Evolutionary conservation across 2,113 vertebrate genomes (phyloP), one percentile per base, ranked within the genome.

Genomic region (Heloderma charlesbogerti): DNA sequence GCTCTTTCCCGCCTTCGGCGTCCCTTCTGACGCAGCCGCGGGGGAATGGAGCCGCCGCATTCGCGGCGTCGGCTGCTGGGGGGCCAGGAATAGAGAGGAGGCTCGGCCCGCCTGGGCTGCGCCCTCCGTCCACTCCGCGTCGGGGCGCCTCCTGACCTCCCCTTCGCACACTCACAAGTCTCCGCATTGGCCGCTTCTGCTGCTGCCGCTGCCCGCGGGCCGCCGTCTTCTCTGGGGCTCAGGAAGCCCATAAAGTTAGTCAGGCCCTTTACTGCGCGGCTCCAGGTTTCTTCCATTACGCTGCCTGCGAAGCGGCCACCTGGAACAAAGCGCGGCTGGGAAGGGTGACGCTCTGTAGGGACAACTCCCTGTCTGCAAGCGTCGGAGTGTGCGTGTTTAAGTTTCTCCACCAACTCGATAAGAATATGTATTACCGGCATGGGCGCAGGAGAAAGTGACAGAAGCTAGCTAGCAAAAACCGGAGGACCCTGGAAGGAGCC

Each of bases 201-300:
- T 60, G 63, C 74, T 1, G 5, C 87, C 2, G 0, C 67, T 4
- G 0, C 0, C 0, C 27, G 43, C 43, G 89, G 2, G n/a, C 82
- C 54, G 6, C 37, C 57, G 0, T 85, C 89, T 37, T 91, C 88
- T 27, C 48, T 66, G 51, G 0, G 4, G 2, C 0, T 66, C n/a
- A 71, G 84, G 27, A 45, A 74, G 69, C 91, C 87, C 86, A 91
- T 86, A 7, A 92, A 7, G 0, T 3, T 92, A n/a, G 79, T 86
- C 88, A 95, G 85, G 1, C 86, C 87, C 91, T 94, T 89, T 87
- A 95, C 92, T 2, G 87, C 0, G 45, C 74, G 34, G 83, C 54
- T 63, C 63, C 3, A 1, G 1, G 60, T 88, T 5, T 60, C 91
- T 77, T 75, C 60, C 78, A 92, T 83, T 15, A 15, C 74, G 0